Conservation (phyloP, 2,797 vertebrate species). For the Euthynnus affinis region DNA sequence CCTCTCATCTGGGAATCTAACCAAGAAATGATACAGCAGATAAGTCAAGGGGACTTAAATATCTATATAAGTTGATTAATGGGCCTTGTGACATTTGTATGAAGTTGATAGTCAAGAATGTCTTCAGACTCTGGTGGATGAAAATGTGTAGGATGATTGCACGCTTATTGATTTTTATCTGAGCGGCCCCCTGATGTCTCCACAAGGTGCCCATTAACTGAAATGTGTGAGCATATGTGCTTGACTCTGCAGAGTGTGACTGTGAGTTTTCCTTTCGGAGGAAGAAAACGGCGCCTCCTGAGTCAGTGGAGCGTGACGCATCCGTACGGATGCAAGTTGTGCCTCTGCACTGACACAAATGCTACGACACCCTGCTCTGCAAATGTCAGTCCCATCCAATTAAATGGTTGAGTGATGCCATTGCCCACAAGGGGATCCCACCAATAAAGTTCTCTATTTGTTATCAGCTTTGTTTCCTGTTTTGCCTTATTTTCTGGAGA, state of each 20-base stretch:
- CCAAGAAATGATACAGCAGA: constrained; percentile 71
- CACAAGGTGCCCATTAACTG: constrained; percentile 72
- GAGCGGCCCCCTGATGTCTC: constrained; percentile 55
- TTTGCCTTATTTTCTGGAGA: constrained; percentile 43
- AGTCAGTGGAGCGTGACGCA: constrained; percentile 68
- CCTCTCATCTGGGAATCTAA: too few species aligned
- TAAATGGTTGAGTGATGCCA: constrained; percentile 78
- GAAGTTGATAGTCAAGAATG: constrained; percentile 62
- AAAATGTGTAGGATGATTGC: constrained; percentile 63
- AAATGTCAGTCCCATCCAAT: constrained; percentile 85
- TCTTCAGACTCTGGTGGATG: constrained; percentile 44
- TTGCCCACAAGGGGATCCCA: constrained; percentile 63
- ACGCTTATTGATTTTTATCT: constrained; percentile 75
- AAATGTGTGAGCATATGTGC: constrained; percentile 53
- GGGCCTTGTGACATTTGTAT: constrained; percentile 77
- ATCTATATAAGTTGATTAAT: constrained; percentile 77
- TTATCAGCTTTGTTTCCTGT: constrained; percentile 62
- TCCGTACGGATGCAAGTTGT: constrained; percentile 60
- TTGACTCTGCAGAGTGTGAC: constrained; percentile 46
- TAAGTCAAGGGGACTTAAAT: constrained; percentile 69
- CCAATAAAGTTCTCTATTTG: constrained; percentile 71
- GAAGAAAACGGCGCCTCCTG: constrained; percentile 56
- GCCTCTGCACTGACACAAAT: constrained; percentile 70
- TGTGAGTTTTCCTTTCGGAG: constrained; percentile 53
- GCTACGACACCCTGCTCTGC: constrained; percentile 76